These are phyloP conservation scores for Noctilio leporinus DNA, from an alignment of 2,113 vertebrate species.

Conservation along the genomic window DNA sequence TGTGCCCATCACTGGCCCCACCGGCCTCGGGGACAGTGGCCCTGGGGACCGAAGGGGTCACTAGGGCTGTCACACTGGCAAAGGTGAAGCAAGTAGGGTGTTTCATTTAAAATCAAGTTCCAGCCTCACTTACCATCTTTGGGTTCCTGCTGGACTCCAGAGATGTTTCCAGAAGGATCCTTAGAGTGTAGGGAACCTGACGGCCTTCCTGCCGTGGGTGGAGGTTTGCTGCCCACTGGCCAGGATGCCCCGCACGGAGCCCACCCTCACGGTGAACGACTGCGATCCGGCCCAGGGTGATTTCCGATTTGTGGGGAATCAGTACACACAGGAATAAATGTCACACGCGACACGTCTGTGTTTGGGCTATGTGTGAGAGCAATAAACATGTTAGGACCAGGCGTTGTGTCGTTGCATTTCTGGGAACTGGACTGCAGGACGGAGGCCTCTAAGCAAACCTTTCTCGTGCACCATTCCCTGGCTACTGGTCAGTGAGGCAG, in stretches of 20 bases:
- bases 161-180: background rate
- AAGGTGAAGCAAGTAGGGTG: background rate
- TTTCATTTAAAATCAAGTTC: background rate
- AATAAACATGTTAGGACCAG: background rate
- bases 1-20: too few species aligned
- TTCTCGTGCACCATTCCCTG: background rate
- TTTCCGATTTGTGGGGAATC: background rate
- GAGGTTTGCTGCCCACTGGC: too few species aligned
- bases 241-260: too few species aligned
- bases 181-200: background rate
- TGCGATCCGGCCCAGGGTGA: background rate
- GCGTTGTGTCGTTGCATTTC: background rate
- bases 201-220: too few species aligned
- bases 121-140: background rate
- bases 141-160: background rate
- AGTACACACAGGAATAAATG: background rate
- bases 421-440: background rate
- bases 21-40: too few species aligned
- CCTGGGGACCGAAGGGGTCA: too few species aligned
- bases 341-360: background rate
- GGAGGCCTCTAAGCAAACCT: background rate
- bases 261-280: conserved; percentile 55
- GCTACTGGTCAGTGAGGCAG: background rate
- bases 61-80: too few species aligned
- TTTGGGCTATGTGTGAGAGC: background rate